These are phyloP conservation scores for Solea senegalensis DNA, from an alignment of 2,113 vertebrate species.

Conservation along the genomic window DNA sequence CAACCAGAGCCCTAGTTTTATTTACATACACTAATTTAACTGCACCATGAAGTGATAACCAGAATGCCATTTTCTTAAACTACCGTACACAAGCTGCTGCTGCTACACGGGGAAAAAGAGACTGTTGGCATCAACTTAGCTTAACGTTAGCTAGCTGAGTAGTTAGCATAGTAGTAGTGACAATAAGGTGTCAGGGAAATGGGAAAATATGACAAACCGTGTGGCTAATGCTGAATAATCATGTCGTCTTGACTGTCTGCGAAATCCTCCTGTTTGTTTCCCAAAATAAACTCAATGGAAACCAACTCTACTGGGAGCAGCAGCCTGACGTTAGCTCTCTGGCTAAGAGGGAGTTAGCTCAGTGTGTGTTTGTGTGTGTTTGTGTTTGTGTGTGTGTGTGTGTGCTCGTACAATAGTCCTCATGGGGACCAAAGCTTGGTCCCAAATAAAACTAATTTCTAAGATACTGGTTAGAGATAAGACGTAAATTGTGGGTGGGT, in stretches of 20 bases:
- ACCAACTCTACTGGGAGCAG: slow-evolving; percentile 10
- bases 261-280: background rate
- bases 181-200: slow-evolving; percentile 22
- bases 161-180: slow-evolving; percentile 29
- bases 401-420: too few species aligned
- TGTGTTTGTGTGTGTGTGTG: slow-evolving; percentile 3
- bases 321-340: slow-evolving; percentile 17
- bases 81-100: too few species aligned
- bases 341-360: slow-evolving; percentile 11
- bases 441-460: too few species aligned
- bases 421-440: too few species aligned
- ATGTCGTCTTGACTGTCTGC: slow-evolving; percentile 26
- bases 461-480: too few species aligned
- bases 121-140: slow-evolving; percentile 28
- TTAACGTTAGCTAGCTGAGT: slow-evolving; percentile 37
- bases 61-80: too few species aligned
- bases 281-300: background rate
- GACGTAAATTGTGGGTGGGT: too few species aligned
- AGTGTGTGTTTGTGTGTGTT: background rate
- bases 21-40: background rate
- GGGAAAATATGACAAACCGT: slow-evolving; percentile 31
- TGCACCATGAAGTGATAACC: background rate
- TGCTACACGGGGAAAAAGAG: background rate
- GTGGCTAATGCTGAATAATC: slow-evolving; percentile 19
- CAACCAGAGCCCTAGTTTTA: background rate